Base-by-base conservation (phyloP, 2,888 invertebrate genomes). In the Taenaris catops region DNA sequence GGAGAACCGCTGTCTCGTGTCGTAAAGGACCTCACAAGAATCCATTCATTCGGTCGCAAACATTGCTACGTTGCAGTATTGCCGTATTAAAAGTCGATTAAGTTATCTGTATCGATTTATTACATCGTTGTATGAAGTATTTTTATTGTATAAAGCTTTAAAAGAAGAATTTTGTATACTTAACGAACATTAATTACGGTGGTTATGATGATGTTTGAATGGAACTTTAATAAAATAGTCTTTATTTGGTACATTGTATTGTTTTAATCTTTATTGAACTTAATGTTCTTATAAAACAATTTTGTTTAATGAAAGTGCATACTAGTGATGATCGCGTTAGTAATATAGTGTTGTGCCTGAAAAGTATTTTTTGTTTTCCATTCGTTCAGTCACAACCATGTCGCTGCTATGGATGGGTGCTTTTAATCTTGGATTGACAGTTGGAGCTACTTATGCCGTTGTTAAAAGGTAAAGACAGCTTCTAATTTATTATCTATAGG, bases 341-440 rank as follows among this genome's bases (percentile, higher is more conserved):
- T 14, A 8, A 8, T 16, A 25, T 32, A 38, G 34, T 34, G 21
- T 4, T 9, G 16, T 35, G 25, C 8, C 14, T 25, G 19, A 19
- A 25, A 23, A n/a, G 33, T 17, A 38, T 38, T 32, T 20, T 34
- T 41, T 38, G 34, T 46, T 47, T 55, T 47, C 31, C 17, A 23
- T 29, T 34, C 19, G 9, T 14, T 33, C 21, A 32, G 3, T 27
- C 20, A 46, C 53, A 56, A 60, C 42, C 45, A 92, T 91, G 91
- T 88, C 89, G 53, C 56, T 89, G 27, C 45, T 91, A 40, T 91
- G 90, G 90, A 90, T 92, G 88, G 87, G 89, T 46, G 76, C 87
- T 41, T 80, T 91, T 58, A 91, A 89, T 72, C 67, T 92, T 47
- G 89, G 89, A 41, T 69, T 92, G 60, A 91, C 91, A 35, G 71